Base-by-base conservation (phyloP, 2,797 vertebrate species). In the Taenioides sp. region DNA sequence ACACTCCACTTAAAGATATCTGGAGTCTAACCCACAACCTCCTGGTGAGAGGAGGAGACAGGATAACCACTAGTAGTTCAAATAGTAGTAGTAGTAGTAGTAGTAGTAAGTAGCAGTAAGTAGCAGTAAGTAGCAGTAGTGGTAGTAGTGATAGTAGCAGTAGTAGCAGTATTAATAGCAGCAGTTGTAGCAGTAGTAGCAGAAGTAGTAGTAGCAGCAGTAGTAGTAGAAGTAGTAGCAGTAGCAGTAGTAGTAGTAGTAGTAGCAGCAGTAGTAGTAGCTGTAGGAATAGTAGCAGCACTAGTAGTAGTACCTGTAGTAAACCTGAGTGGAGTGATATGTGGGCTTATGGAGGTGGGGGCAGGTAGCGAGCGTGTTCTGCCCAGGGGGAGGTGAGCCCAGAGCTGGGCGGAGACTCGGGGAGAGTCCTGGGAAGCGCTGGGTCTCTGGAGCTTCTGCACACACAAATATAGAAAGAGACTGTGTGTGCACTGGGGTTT, bases 361-460 rank as follows among this genome's bases (percentile, higher is more conserved):
- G 94, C 86, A 0, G 97, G 96, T 17, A 96, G 96, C 0, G 95
- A 97, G 77, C 94, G 95, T 0, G 95, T 93, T 78, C 96, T 88
- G 72, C 91, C 90, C 25, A 97, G 89, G 7, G 94, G 95, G 1
- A 94, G 94, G 83, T 97, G 96, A 65, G 91, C 92, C 79, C 94
- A 95, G 0, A 95, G 90, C 79, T 96, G 83, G 52, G 94, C 89
- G 0, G 93, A 91, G 0, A 96, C 96, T 86, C 95, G 92, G 84
- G 95, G 96, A 74, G 89, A 91, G 0, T 96, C 96, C 86, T 96
- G 92, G 85, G 95, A 96, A 74, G 90, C 92, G 75, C 93, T 92
- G 85, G 95, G 88, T 89, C 94, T 93, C 70, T 95, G 94, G 73
- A 96, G 95, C 25, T 86, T 84, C 85, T 90, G 87, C 54, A 94